Conservation (phyloP, 2,888 invertebrate genomes). For the Epistrophella euchroma region DNA sequence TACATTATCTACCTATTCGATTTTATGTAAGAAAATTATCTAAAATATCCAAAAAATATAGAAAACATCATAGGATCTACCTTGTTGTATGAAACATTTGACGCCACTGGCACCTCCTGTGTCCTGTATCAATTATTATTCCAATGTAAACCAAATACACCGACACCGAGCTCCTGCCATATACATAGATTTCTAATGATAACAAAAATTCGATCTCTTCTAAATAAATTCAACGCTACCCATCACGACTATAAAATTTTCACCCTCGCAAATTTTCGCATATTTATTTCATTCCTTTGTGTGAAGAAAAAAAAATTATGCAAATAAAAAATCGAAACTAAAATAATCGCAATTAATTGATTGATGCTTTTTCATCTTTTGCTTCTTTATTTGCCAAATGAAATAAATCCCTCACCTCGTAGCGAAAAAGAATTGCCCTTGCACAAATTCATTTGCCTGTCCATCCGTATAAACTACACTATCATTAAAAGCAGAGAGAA, state of each 20-base stretch:
- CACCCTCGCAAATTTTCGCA: conserved; percentile 11
- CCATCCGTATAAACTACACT: not conserved
- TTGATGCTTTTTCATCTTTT: conserved; percentile 33
- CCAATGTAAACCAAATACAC: no score
- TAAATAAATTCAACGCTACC: not conserved
- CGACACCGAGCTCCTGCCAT: no score
- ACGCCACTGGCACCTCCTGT: no score
- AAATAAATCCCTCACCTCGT: conserved; percentile 36
- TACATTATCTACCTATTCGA: no score
- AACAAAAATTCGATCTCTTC: not conserved
- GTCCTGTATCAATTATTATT: no score
- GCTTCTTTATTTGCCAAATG: conserved; percentile 21
- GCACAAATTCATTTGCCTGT: not conserved
- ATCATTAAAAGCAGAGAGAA: conserved; percentile 47
- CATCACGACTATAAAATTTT: not conserved
- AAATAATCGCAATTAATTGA: conserved; percentile 57
- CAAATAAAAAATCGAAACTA: not conserved
- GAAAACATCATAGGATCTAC: no score
- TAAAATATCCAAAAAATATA: no score
- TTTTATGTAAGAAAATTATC: no score
- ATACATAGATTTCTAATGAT: no score
- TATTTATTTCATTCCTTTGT: conserved; percentile 17
- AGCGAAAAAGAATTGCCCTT: conserved; percentile 2
- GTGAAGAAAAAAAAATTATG: conserved; percentile 3
- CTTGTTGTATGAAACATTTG: no score